Percentiles rank a stretch among this genome's conserved stretches.
Evolutionary conservation across 2,113 vertebrate species (phyloP).

Genomic region (Talpa occidentalis): DNA sequence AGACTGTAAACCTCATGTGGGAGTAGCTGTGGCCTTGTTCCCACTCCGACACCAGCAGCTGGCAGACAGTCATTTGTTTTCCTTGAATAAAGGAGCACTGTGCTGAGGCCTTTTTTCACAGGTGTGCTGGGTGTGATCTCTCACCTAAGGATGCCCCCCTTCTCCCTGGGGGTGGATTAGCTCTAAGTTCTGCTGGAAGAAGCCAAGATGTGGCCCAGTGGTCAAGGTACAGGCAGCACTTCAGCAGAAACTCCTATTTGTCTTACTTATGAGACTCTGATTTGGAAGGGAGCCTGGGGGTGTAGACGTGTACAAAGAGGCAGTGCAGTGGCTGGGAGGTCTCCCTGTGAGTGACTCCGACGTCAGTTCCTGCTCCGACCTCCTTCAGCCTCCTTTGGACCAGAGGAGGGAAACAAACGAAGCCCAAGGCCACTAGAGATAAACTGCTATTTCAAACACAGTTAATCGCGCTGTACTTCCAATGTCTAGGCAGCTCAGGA

Average conservation of each 20-base stretch:
- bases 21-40: not conserved
- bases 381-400: not conserved
- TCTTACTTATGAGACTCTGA: rapidly evolving
- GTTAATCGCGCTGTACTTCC: not conserved
- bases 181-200: not conserved
- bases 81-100: not conserved
- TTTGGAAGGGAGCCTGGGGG: not conserved
- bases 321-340: not conserved
- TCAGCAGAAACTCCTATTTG: not conserved
- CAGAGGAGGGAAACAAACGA: not conserved
- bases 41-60: not conserved
- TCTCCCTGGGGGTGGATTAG: not conserved
- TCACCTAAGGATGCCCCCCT: not conserved
- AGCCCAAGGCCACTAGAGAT: not conserved
- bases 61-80: not conserved
- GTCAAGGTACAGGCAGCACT: not conserved
- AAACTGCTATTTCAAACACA: not conserved
- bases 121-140: not conserved
- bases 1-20: not conserved
- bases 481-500: not conserved
- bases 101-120: not conserved
- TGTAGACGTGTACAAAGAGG: not conserved
- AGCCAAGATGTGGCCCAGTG: not conserved
- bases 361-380: not conserved
- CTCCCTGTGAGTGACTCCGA: rapidly evolving